These are phyloP conservation scores for Sweltsa coloradensis DNA, from an alignment of 1,140 invertebrate genomes.

Conservation along the genomic window DNA sequence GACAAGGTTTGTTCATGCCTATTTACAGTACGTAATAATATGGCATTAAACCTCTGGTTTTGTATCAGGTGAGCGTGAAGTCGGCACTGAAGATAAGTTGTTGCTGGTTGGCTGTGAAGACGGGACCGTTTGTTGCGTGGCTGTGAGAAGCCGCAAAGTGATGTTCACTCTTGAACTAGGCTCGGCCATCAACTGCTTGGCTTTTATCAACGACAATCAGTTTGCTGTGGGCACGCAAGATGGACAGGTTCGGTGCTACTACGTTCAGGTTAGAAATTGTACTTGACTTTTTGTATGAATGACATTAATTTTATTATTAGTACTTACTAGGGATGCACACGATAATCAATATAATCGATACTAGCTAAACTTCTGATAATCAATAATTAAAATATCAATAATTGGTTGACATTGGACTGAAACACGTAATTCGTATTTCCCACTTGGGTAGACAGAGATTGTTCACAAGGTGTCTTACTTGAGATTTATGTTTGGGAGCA, in stretches of 20 bases:
- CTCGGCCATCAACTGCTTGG: slow-evolving; percentile 38
- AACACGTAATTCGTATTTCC: no score
- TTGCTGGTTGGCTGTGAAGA: slow-evolving; percentile 49
- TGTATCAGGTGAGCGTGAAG: slow-evolving; percentile 38
- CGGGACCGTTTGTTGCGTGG: slow-evolving; percentile 39
- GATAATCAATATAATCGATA: no score
- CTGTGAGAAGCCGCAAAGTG: slow-evolving; percentile 39
- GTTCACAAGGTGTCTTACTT: no score
- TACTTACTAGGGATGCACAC: no score
- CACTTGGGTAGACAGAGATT: no score
- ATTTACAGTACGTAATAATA: neutral
- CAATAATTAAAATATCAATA: no score
- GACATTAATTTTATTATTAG: no score
- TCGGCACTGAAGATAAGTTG: slow-evolving; percentile 50
- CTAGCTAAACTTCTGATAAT: no score
- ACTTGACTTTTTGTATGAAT: no score
- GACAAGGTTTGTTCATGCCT: neutral
- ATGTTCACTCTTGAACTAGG: slow-evolving; percentile 29
- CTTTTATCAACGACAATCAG: slow-evolving; percentile 27
- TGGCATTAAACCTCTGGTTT: slow-evolving; percentile 1
- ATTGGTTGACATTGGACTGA: no score
- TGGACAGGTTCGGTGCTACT: slow-evolving; percentile 31
- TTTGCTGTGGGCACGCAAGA: slow-evolving; percentile 35
- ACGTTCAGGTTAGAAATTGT: no score
- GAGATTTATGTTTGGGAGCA: no score